phyloP scores from a whole-genome alignment of 2,797 vertebrate genomes.

The Helostoma temminkii region DNA sequence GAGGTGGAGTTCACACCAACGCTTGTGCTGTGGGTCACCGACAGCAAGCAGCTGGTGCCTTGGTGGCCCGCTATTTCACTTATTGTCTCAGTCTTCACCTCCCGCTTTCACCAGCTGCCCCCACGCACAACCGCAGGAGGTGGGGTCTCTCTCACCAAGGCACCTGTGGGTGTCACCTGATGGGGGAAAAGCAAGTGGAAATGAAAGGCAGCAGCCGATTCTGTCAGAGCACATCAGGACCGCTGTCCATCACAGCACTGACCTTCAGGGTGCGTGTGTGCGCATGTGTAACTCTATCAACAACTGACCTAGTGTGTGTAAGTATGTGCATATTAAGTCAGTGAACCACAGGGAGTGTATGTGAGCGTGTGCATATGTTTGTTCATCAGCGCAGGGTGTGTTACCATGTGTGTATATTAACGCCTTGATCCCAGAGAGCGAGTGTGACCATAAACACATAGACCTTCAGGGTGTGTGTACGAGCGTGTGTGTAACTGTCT shows the following conservation, averaged over 20 bases:
- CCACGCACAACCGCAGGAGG: conserved; percentile 65
- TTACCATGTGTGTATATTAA: conserved; percentile 76
- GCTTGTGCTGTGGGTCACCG: conserved; percentile 54
- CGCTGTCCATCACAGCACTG: conserved; percentile 81
- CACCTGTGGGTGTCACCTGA: conserved; percentile 88
- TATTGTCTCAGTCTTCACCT: conserved; percentile 47
- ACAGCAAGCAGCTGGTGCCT: conserved; percentile 79
- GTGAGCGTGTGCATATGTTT: conserved; percentile 75
- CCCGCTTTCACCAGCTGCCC: conserved; percentile 57
- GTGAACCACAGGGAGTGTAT: conserved; percentile 77
- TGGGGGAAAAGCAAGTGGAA: conserved; percentile 80
- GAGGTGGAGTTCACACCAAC: conserved; percentile 56
- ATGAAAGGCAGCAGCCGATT: conserved; percentile 85
- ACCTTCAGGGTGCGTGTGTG: conserved; percentile 77
- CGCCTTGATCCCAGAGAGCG: conserved; percentile 68
- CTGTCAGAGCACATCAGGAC: conserved; percentile 83
- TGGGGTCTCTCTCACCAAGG: conserved; percentile 70
- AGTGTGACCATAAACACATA: conserved; percentile 75
- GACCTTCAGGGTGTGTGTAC: conserved; percentile 73
- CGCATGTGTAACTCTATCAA: conserved; percentile 62
- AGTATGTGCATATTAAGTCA: conserved; percentile 76
- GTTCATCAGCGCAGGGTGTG: conserved; percentile 74
- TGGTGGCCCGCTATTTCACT: conserved; percentile 37
- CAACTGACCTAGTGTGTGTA: conserved; percentile 63
- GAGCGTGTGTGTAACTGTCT: conserved; percentile 49